Evolutionary conservation across 2,888 invertebrate species (phyloP).

Genomic region (Tetramorium bicarinatum): DNA sequence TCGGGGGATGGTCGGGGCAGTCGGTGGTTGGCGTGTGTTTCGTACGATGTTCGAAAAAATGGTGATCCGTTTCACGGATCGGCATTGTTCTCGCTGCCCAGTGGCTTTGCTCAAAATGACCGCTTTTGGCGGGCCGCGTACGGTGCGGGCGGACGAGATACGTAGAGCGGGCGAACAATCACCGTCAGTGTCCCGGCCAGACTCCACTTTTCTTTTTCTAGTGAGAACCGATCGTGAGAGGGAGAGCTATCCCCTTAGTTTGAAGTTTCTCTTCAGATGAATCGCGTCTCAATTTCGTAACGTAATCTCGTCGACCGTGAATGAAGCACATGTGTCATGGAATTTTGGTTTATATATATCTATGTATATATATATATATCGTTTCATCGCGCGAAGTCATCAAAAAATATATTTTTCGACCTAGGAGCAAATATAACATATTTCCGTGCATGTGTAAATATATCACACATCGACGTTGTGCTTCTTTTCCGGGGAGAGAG

Average conservation of each 20-base stretch:
- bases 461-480: slow-evolving; percentile 37
- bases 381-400: slow-evolving; percentile 32
- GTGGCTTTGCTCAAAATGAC: slow-evolving; percentile 82
- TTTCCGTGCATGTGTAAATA: slow-evolving; percentile 55
- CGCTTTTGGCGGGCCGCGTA: slow-evolving; percentile 84
- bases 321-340: slow-evolving; percentile 58
- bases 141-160: slow-evolving; percentile 80
- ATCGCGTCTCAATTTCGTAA: slow-evolving; percentile 57
- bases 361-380: slow-evolving; percentile 10
- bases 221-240: slow-evolving; percentile 71
- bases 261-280: not conserved
- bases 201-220: slow-evolving; percentile 63
- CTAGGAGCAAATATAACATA: slow-evolving; percentile 33
- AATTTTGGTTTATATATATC: slow-evolving; percentile 24
- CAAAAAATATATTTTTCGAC: slow-evolving; percentile 35
- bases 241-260: slow-evolving; percentile 37
- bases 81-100: slow-evolving; percentile 82
- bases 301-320: slow-evolving; percentile 54
- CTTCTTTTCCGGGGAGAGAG: slow-evolving; percentile 48
- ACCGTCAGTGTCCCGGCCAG: slow-evolving; percentile 1
- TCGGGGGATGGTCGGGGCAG: slow-evolving; percentile 50
- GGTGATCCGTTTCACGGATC: slow-evolving; percentile 64
- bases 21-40: slow-evolving; percentile 34
- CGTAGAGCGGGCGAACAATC: slow-evolving; percentile 54
- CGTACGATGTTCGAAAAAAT: slow-evolving; percentile 80